phyloP scores from a whole-genome alignment of 2,113 vertebrate species.

The Lepus timidus region DNA sequence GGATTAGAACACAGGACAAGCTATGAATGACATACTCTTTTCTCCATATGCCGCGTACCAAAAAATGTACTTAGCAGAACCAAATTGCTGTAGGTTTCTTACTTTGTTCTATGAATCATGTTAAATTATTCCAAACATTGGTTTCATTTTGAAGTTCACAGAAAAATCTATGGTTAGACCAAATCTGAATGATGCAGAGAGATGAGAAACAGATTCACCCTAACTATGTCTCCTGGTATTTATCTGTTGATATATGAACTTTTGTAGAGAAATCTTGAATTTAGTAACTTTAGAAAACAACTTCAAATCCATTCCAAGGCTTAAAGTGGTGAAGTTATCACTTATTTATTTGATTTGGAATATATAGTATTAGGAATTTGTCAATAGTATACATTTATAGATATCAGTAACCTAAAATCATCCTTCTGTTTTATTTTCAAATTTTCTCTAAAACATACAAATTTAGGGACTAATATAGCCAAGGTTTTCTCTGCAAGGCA shows the following conservation, averaged over 20 bases:
- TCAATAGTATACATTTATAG: conserved; percentile 28
- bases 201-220: conserved; percentile 52
- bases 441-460: not conserved
- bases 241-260: conserved; percentile 51
- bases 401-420: conserved; percentile 24
- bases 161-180: conserved; percentile 52
- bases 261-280: conserved; percentile 30
- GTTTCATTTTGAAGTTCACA: conserved; percentile 70
- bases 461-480: not conserved
- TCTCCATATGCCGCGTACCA: conserved; percentile 17
- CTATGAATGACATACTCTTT: conserved; percentile 43
- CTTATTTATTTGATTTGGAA: conserved; percentile 29
- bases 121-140: conserved; percentile 58
- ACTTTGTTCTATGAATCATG: conserved; percentile 52
- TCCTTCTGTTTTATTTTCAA: not conserved
- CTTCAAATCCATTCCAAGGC: conserved; percentile 22
- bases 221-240: conserved; percentile 50
- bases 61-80: conserved; percentile 50
- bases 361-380: conserved; percentile 1
- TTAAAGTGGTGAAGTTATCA: not conserved
- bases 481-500: not conserved
- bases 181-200: conserved; percentile 42
- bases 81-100: conserved; percentile 47
- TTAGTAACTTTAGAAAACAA: conserved; percentile 32
- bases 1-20: conserved; percentile 11